phyloP scores from a whole-genome alignment of 1,140 invertebrate species.

The Holcopasites calliopsidis region DNA sequence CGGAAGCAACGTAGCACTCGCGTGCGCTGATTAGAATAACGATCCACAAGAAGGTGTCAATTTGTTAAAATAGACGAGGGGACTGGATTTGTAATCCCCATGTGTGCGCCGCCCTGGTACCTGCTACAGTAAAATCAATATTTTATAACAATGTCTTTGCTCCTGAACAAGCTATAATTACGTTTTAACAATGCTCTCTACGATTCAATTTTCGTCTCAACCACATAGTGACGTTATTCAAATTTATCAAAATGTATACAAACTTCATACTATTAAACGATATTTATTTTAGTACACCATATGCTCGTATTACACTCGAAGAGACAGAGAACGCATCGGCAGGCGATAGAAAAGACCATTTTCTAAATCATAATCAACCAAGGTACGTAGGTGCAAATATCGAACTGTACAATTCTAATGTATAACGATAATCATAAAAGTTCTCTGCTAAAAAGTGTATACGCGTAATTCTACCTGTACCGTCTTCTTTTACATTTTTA shows the following conservation, averaged over 20 bases:
- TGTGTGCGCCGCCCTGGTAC: slow-evolving; percentile 72
- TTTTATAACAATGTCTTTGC: slow-evolving; percentile 37
- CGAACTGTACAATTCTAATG: neutral
- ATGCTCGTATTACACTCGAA: neutral
- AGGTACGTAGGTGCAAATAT: neutral
- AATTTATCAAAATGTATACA: slow-evolving; percentile 15
- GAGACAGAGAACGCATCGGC: neutral
- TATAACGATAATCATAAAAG: too few relatives aligned
- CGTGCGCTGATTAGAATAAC: slow-evolving; percentile 70
- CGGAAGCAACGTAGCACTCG: slow-evolving; percentile 8
- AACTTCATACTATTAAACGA: slow-evolving; percentile 18
- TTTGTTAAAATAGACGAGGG: slow-evolving; percentile 75
- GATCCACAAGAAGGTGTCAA: slow-evolving; percentile 72
- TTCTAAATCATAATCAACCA: neutral
- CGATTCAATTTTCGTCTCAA: slow-evolving; percentile 13
- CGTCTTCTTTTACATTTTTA: neutral
- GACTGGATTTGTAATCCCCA: slow-evolving; percentile 71
- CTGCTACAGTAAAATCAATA: slow-evolving; percentile 66
- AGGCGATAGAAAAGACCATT: neutral
- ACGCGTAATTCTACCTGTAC: neutral
- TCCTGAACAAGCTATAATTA: slow-evolving; percentile 31
- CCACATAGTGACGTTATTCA: neutral
- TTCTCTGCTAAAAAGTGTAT: too few relatives aligned
- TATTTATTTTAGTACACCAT: neutral
- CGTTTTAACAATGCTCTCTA: slow-evolving; percentile 14